Evolutionary conservation across 2,888 invertebrate species (phyloP), one percentile per base, ranked within the genome.

Genomic region (Timema podura): DNA sequence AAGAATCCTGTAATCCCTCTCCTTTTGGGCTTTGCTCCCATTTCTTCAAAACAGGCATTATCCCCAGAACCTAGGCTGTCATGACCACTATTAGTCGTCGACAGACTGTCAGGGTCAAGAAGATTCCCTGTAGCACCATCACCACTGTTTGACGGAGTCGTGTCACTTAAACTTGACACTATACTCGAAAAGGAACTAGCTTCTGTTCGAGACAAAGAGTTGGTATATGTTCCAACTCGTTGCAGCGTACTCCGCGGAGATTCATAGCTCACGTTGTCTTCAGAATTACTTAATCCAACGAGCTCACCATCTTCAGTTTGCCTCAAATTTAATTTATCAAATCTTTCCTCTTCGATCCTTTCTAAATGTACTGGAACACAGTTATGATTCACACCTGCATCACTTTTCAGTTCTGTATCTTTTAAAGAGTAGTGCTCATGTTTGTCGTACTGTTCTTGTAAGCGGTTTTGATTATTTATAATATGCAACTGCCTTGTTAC

Each of bases 151-250:
- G 65, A 65, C 7, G 69, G 69, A 47, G 54, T 69, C 69, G 87
- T 87, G 79, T 90, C 89, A n/a, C 89, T 90, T 48, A 89, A 80
- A 78, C 88, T 89, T 9, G 90, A 90, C 68, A 89, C 85, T 30
- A 89, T 89, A 76, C 90, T 90, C 3, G 88, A 88, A 79, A 87
- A 88, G 0, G 88, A 87, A 5, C 88, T 87, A 66, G 86, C 86
- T 78, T 87, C 86, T 71, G 84, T 84, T 11, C 67, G 65, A 6
- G 70, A 68, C 8, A 70, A 54, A 8, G 69, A 72, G 47, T 54
- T 68, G 46, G 54, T 61, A 64, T 64, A 44, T 13, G 70, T 57
- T 15, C 70, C 64, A 49, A 72, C 49, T 44, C 73, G 54, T 44
- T 73, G 70, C n/a, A 73, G 65, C 48, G 73, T 73, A 59, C 72